Evolutionary conservation across 2,113 vertebrate species (phyloP).

Genomic region (Tamias sibiricus): DNA sequence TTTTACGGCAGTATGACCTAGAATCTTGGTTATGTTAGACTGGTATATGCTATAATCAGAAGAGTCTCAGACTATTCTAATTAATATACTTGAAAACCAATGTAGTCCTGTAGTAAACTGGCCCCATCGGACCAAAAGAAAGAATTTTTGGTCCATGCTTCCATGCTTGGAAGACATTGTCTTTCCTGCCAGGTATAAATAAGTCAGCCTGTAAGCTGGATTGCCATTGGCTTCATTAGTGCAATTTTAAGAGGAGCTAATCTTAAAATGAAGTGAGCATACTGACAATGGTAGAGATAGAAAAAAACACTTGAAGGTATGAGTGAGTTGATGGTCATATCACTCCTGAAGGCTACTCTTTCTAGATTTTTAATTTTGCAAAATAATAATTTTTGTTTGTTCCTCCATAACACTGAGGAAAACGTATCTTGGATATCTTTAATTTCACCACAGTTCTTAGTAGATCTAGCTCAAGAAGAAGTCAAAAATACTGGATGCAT

Average conservation of each 20-base stretch:
- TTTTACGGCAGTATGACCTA: background rate
- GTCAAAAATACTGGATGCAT: slow-evolving; percentile 41
- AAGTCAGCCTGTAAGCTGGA: background rate
- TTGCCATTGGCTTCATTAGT: background rate
- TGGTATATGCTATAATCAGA: background rate
- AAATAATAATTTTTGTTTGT: slow-evolving; percentile 27
- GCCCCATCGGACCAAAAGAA: background rate
- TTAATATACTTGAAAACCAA: slow-evolving; percentile 13
- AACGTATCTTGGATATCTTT: slow-evolving; percentile 18
- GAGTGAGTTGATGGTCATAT: background rate
- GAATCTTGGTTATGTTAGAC: slow-evolving; percentile 13
- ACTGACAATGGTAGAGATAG: background rate
- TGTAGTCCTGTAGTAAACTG: background rate
- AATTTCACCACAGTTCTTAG: slow-evolving; percentile 43
- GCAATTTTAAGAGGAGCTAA: background rate
- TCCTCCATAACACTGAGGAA: background rate
- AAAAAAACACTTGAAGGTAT: slow-evolving; percentile 1
- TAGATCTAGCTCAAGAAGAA: slow-evolving; percentile 18
- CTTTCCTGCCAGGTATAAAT: background rate
- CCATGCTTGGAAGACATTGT: background rate
- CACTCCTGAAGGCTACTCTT: background rate
- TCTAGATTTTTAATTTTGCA: slow-evolving; percentile 24
- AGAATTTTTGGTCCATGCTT: slow-evolving; percentile 4
- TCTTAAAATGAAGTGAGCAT: background rate
- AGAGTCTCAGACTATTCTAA: slow-evolving; percentile 27